Evolutionary conservation across 2,888 invertebrate genomes (phyloP).

Genomic region (Asteroscopus sphinx): DNA sequence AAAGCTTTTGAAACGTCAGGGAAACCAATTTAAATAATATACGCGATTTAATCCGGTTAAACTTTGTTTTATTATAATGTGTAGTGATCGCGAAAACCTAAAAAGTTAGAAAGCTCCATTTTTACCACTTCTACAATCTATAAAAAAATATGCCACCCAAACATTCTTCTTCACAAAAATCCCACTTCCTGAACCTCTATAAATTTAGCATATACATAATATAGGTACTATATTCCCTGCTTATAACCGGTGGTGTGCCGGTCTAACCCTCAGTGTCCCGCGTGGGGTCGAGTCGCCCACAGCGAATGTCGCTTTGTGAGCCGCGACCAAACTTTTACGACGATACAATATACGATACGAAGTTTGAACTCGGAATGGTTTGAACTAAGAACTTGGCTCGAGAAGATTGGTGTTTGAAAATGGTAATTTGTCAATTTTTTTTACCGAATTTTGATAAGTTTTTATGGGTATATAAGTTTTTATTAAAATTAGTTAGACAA

Average conservation of each 20-base stretch:
- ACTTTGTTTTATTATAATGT: too few relatives aligned
- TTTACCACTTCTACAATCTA: not conserved
- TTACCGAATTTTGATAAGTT: not conserved
- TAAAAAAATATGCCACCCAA: not conserved
- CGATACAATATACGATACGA: slow-evolving; percentile 19
- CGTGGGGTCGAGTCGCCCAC: slow-evolving; percentile 69
- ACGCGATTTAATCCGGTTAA: too few relatives aligned
- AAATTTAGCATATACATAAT: slow-evolving; percentile 41
- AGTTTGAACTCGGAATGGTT: slow-evolving; percentile 44
- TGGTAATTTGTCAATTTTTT: slow-evolving; percentile 27
- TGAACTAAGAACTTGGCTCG: slow-evolving; percentile 29
- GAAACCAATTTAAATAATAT: too few relatives aligned
- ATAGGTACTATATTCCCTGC: slow-evolving; percentile 60
- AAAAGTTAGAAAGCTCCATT: too few relatives aligned
- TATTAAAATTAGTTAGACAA: too few relatives aligned
- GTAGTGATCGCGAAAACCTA: too few relatives aligned
- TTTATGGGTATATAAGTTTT: not conserved
- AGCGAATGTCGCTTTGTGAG: slow-evolving; percentile 43
- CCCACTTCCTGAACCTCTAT: not conserved
- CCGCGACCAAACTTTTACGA: slow-evolving; percentile 52
- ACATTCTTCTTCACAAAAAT: not conserved
- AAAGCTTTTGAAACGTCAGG: too few relatives aligned
- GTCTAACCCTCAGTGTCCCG: slow-evolving; percentile 75
- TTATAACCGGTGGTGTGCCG: slow-evolving; percentile 71
- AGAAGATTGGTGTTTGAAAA: slow-evolving; percentile 25